A percentile compares a stretch with the other conserved stretches of the same genome.
These are phyloP conservation scores for Salpingus planirostris DNA, from an alignment of 2,888 invertebrate species.

Conservation along the genomic window DNA sequence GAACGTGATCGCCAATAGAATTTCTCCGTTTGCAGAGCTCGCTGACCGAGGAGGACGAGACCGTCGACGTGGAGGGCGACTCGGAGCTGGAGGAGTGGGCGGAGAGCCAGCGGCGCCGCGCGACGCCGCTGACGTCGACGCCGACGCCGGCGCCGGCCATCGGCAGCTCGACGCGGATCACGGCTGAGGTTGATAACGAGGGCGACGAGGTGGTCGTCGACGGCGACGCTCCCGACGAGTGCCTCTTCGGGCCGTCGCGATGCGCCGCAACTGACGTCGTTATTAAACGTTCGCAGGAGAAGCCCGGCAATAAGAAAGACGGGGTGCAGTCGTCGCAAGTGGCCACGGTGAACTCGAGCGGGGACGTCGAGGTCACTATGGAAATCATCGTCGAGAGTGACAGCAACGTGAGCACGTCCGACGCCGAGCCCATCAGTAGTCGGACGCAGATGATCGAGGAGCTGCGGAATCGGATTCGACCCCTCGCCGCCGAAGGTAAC, in stretches of 20 bases:
- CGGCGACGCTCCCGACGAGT: constrained; percentile 39
- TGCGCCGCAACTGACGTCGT: constrained; percentile 39
- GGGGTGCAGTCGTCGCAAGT: constrained; percentile 34
- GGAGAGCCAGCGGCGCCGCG: constrained; percentile 35
- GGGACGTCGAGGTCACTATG: constrained; percentile 38
- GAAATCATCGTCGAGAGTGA: constrained; percentile 39
- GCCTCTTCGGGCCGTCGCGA: constrained; percentile 37
- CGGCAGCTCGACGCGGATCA: constrained; percentile 33
- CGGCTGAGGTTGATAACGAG: constrained; percentile 33
- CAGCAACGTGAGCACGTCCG: constrained; percentile 43
- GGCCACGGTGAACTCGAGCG: constrained; percentile 41
- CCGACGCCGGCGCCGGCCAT: constrained; percentile 18
- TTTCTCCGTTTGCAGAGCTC: constrained; percentile 24
- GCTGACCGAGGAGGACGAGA: constrained; percentile 54
- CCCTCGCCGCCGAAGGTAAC: constrained; percentile 44
- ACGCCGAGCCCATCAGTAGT: constrained; percentile 41
- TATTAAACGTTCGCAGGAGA: constrained; percentile 22
- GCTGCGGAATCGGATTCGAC: constrained; percentile 47
- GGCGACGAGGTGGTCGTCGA: constrained; percentile 41
- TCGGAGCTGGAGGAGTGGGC: constrained; percentile 51
- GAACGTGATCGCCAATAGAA: too few species aligned
- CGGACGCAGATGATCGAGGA: constrained; percentile 48
- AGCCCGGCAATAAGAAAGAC: constrained; percentile 31
- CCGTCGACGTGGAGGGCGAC: constrained; percentile 58
- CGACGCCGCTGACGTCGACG: constrained; percentile 21